phyloP scores from a whole-genome alignment of 2,888 invertebrate species.

The Euphydryas editha region DNA sequence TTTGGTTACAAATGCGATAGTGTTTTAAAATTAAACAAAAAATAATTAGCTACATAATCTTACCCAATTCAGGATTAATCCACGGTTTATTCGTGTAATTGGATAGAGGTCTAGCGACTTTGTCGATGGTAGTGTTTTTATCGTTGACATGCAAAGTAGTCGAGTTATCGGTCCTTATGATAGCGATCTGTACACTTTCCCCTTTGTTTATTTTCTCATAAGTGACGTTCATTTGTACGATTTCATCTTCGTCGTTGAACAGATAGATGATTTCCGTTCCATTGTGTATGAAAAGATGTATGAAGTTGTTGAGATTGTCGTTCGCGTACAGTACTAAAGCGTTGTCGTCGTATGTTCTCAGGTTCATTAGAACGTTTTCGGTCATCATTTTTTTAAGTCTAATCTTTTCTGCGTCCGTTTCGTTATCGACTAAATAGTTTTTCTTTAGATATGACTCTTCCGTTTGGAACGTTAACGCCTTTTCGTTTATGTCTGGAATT shows the following conservation, averaged over 20 bases:
- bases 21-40: neutral
- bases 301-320: conserved; percentile 96
- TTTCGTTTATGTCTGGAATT: conserved; percentile 92
- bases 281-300: conserved; percentile 92
- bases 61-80: conserved; percentile 91
- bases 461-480: conserved; percentile 94
- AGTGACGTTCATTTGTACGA: conserved; percentile 90
- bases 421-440: conserved; percentile 88
- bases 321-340: conserved; percentile 95
- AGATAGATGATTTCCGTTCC: conserved; percentile 92
- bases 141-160: conserved; percentile 93
- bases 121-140: conserved; percentile 87
- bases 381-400: conserved; percentile 89
- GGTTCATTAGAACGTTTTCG: conserved; percentile 92
- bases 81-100: conserved; percentile 94
- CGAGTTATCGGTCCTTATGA: conserved; percentile 87
- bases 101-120: conserved; percentile 87
- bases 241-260: conserved; percentile 92
- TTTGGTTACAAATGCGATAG: too few relatives aligned
- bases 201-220: conserved; percentile 90
- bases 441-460: conserved; percentile 91
- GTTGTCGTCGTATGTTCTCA: conserved; percentile 92
- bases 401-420: conserved; percentile 85
- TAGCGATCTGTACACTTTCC: conserved; percentile 94
- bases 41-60: conserved; percentile 37